Percentiles rank a stretch among this genome's conserved stretches.
Conservation (phyloP, 2,888 invertebrate genomes). For the Onchidella celtica region DNA sequence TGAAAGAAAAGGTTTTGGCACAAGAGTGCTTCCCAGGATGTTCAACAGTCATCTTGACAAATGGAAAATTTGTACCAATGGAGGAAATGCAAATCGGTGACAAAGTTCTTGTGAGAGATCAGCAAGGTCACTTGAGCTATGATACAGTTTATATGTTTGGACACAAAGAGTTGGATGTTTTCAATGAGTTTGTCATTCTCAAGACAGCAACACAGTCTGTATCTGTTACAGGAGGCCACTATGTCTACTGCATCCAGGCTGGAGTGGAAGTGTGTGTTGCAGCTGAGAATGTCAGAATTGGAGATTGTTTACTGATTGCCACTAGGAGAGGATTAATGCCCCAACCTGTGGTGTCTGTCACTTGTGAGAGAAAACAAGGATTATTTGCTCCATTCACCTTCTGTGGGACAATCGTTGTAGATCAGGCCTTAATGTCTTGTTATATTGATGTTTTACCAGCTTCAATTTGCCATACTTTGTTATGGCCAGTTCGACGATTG, state of each 20-base stretch:
- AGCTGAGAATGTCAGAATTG: conserved; percentile 3
- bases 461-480: conserved; percentile 5
- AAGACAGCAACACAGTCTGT: conserved; percentile 15
- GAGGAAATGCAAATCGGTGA: conserved; percentile 17
- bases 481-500: conserved; percentile 37
- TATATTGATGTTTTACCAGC: conserved; percentile 9
- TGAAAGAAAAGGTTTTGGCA: no score
- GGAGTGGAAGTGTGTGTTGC: conserved; percentile 5
- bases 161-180: background rate
- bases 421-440: conserved; percentile 24
- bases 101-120: background rate
- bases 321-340: background rate
- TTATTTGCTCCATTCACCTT: conserved; percentile 43
- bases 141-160: conserved; percentile 41
- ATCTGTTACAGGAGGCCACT: conserved; percentile 16
- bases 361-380: conserved; percentile 19
- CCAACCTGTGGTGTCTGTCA: background rate
- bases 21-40: conserved; percentile 24
- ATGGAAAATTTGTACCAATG: background rate
- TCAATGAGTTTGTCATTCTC: background rate
- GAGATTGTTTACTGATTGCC: conserved; percentile 2
- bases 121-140: background rate
- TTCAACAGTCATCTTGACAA: background rate
- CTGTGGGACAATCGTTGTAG: conserved; percentile 17
- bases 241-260: conserved; percentile 11